Evolutionary conservation across 2,113 vertebrate species (phyloP).

Genomic region (Scomber scombrus): DNA sequence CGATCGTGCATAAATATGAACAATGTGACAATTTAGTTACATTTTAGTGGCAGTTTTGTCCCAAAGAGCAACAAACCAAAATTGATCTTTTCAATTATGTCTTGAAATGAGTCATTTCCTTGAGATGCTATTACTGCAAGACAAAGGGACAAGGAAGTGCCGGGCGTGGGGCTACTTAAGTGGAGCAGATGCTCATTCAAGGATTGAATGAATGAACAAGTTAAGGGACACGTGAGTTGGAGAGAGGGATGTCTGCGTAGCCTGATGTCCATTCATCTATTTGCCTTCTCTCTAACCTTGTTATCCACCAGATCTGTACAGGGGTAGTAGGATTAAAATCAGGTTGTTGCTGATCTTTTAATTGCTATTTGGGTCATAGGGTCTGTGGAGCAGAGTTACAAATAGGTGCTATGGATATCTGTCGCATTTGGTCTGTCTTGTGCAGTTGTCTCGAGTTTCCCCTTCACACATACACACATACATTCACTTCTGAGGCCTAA

Average conservation of each 20-base stretch:
- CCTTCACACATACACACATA: not conserved
- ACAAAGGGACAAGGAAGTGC: not conserved
- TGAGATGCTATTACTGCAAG: not conserved
- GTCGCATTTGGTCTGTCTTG: slow-evolving; percentile 1
- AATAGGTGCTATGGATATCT: slow-evolving; percentile 54
- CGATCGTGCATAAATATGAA: not conserved
- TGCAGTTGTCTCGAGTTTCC: slow-evolving; percentile 23
- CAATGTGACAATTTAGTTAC: not conserved
- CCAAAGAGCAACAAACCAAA: not conserved
- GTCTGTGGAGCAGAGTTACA: slow-evolving; percentile 65
- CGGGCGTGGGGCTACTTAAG: not conserved
- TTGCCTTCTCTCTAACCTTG: slow-evolving; percentile 49
- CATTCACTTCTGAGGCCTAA: not conserved
- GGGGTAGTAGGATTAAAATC: slow-evolving; percentile 73
- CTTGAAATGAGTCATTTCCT: not conserved
- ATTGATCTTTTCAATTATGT: too few species aligned
- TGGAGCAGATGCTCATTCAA: slow-evolving; percentile 52
- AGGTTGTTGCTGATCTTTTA: slow-evolving; percentile 77
- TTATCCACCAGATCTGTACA: slow-evolving; percentile 74
- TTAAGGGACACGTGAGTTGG: slow-evolving; percentile 15
- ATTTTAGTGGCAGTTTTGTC: not conserved
- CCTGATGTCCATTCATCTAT: slow-evolving; percentile 40
- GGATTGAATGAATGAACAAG: slow-evolving; percentile 40
- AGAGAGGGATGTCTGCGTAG: slow-evolving; percentile 13
- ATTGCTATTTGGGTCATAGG: slow-evolving; percentile 80